phyloP scores from a whole-genome alignment of 2,113 vertebrate genomes.

The Nerophis ophidion region DNA sequence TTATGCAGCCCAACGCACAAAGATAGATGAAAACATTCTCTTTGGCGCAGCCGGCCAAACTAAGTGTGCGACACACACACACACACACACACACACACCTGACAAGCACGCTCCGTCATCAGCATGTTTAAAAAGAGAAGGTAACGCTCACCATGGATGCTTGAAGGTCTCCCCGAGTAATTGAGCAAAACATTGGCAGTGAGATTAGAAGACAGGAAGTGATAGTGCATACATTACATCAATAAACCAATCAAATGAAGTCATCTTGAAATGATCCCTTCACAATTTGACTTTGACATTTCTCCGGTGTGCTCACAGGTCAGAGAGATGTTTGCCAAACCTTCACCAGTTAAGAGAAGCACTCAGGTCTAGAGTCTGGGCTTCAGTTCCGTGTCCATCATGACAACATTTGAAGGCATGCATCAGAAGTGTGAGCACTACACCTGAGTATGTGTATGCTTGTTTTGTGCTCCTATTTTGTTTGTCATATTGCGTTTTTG shows the following conservation, averaged over 20 bases:
- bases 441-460: conserved; percentile 48
- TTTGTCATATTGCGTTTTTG: too few relatives aligned
- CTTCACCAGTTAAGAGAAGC: too few relatives aligned
- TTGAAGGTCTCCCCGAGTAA: conserved; percentile 35
- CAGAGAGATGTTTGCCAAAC: conserved; percentile 44
- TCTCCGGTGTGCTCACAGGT: conserved; percentile 30
- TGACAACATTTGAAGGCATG: conserved; percentile 47
- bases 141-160: conserved; percentile 38
- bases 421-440: conserved; percentile 33
- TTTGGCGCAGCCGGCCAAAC: too few relatives aligned
- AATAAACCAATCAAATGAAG: conserved; percentile 51
- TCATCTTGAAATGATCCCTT: conserved; percentile 59
- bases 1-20: too few relatives aligned
- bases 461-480: too few relatives aligned
- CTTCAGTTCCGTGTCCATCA: conserved; percentile 51
- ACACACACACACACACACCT: not conserved
- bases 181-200: conserved; percentile 54
- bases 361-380: too few relatives aligned
- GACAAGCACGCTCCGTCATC: not conserved
- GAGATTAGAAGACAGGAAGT: conserved; percentile 46
- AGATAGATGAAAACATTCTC: too few relatives aligned
- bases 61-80: too few relatives aligned
- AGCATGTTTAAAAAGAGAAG: conserved; percentile 32
- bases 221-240: not conserved
- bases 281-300: conserved; percentile 49